A percentile compares a stretch with the other conserved stretches of the same genome.
These are phyloP conservation scores for Stenurella melanura DNA, from an alignment of 2,888 invertebrate species.

Conservation along the genomic window DNA sequence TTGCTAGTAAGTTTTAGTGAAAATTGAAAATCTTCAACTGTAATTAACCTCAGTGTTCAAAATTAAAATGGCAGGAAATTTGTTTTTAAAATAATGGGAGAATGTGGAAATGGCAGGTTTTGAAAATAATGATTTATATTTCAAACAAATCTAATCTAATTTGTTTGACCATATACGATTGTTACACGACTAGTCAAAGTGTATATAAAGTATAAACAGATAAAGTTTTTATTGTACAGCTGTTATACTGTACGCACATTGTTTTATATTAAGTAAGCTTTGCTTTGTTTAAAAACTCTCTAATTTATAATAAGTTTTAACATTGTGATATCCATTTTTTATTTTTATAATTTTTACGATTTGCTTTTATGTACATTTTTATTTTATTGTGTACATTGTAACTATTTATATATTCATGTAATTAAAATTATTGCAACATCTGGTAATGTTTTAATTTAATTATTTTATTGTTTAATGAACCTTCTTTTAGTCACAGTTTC, in stretches of 20 bases:
- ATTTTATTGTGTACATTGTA: slow-evolving; percentile 44
- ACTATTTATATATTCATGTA: slow-evolving; percentile 52
- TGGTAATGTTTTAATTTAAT: too few relatives aligned
- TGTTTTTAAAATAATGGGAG: neutral
- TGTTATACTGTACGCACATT: slow-evolving; percentile 62
- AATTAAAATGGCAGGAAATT: neutral
- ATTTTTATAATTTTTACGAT: slow-evolving; percentile 44
- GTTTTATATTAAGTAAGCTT: slow-evolving; percentile 56
- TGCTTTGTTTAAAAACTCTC: slow-evolving; percentile 39
- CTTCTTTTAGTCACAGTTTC: too few relatives aligned
- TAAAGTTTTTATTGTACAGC: slow-evolving; percentile 63
- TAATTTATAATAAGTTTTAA: slow-evolving; percentile 49
- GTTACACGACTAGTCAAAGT: slow-evolving; percentile 65
- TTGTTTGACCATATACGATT: slow-evolving; percentile 61
- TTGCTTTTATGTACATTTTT: slow-evolving; percentile 45
- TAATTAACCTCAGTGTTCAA: neutral
- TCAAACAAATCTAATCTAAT: slow-evolving; percentile 51
- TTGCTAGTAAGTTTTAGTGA: neutral
- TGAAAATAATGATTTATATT: slow-evolving; percentile 42
- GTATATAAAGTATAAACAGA: slow-evolving; percentile 59
- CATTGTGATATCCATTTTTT: slow-evolving; percentile 56
- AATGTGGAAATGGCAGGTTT: slow-evolving; percentile 25
- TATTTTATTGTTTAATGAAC: too few relatives aligned
- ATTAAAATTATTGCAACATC: slow-evolving; percentile 42
- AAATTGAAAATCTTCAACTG: neutral